Evolutionary conservation across 2,888 invertebrate genomes (phyloP), one percentile per base, ranked within the genome.

Genomic region (Eurois occulta): DNA sequence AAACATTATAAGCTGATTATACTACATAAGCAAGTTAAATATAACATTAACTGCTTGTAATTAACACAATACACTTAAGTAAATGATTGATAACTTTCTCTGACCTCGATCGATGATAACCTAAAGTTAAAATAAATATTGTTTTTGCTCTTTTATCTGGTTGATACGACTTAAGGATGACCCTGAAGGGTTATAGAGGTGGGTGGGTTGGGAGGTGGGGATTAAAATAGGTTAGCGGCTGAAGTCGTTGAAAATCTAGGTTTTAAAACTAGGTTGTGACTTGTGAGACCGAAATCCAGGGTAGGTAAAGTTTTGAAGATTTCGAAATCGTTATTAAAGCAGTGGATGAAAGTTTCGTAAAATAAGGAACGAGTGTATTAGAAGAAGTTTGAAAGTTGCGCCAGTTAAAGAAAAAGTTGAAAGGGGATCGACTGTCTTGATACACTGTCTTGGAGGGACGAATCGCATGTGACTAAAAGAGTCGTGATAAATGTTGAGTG

Each of bases 91-190:
- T 81, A 65, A 80, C 81, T 80, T 80, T 80, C 80, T 69, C 38
- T 52, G 52, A 69, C 80, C 80, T 48, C 55, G 18, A 75, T 69
- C 65, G 5, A 0, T 1, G 81, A 76, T 81, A 80, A 60, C 43
- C 7, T 75, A 58, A 81, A 60, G 48, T 70, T 80, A 52, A 55
- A 80, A 78, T 78, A 80, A 78, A 74, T 78, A 78, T 78, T 78
- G 66, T 78, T 78, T n/a, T 72, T 73, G 5, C 24, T 24, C 21
- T 3, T 11, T 43, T 78, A 78, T 80, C 78, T 58, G 32, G 6
- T 0, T 41, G 78, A 80, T 83, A 73, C 24, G 24, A 16, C 24
- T 72, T 48, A 35, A 28, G 41, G 60, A 62, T 35, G 66, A 76
- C 84, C 79, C 80, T 72, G 76, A 62, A 16, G 2, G 24, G 46